Conservation (phyloP, 2,888 invertebrate species). For the Hemithea aestivaria region DNA sequence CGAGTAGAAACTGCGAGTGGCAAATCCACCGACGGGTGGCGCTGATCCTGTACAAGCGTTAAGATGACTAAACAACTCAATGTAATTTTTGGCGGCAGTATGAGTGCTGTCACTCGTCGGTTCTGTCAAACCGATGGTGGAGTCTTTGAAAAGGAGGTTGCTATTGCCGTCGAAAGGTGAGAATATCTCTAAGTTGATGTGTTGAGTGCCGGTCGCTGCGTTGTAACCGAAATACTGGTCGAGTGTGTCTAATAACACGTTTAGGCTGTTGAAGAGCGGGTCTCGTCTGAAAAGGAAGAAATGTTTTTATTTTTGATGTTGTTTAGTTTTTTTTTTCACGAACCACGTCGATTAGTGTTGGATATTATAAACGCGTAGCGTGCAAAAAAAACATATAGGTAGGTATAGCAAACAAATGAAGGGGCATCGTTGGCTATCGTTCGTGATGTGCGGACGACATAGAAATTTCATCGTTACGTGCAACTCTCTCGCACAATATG, state of each 20-base stretch:
- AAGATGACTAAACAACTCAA: constrained; percentile 72
- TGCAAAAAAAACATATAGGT: too few relatives aligned
- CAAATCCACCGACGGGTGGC: constrained; percentile 33
- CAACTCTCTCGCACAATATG: too few relatives aligned
- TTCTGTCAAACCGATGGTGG: constrained; percentile 77
- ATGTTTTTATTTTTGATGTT: too few relatives aligned
- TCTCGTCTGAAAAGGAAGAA: constrained; percentile 48
- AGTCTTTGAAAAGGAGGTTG: constrained; percentile 82
- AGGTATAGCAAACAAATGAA: too few relatives aligned
- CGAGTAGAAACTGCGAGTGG: constrained; percentile 41
- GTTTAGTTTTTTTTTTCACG: too few relatives aligned
- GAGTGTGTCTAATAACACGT: constrained; percentile 62
- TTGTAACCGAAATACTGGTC: constrained; percentile 75
- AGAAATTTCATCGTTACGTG: too few relatives aligned
- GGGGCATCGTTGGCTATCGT: too few relatives aligned
- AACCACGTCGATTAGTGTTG: too few relatives aligned
- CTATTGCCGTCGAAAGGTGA: constrained; percentile 73
- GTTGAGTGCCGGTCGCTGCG: constrained; percentile 44
- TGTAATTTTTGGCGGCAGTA: constrained; percentile 75
- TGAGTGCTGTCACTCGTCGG: constrained; percentile 47
- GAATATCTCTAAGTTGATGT: constrained; percentile 76
- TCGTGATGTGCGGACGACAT: too few relatives aligned
- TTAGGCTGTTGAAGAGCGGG: constrained; percentile 48
- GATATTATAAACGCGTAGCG: too few relatives aligned
- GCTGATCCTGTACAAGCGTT: constrained; percentile 55